Conservation (phyloP, 2,113 vertebrate species). For the Martes martes region DNA sequence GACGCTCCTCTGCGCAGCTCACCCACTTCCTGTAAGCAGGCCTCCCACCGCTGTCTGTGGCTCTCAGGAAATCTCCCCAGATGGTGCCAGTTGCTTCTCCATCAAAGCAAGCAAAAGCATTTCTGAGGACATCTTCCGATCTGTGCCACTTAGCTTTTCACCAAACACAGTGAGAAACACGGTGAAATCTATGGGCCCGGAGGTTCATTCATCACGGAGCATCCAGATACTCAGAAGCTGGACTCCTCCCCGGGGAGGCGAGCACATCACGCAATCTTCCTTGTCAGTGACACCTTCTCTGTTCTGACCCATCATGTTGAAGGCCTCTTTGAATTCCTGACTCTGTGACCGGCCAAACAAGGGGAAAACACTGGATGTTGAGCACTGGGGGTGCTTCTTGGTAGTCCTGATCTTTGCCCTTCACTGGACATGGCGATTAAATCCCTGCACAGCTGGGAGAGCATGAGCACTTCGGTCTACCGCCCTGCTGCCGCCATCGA, state of each 20-base stretch:
- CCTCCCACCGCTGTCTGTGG: background rate
- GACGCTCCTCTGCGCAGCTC: background rate
- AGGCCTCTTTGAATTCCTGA: background rate
- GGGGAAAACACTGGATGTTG: background rate
- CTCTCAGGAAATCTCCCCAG: background rate
- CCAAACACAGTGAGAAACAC: background rate
- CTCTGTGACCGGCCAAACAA: background rate
- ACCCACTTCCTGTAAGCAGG: background rate
- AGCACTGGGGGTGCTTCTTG: background rate
- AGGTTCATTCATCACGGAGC: background rate
- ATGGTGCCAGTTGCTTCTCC: background rate
- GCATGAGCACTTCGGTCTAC: background rate
- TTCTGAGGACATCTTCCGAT: background rate
- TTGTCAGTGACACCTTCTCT: background rate
- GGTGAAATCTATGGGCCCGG: background rate
- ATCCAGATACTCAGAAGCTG: background rate
- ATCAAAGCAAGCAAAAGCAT: background rate
- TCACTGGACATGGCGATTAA: background rate
- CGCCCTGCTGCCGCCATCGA: background rate
- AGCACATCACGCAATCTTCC: background rate
- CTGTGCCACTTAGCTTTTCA: background rate
- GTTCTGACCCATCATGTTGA: background rate
- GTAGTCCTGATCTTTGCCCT: background rate
- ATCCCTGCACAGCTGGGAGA: background rate
- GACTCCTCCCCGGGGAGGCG: background rate